Conservation (phyloP, 2,888 invertebrate genomes). For the Vannuccia rotundouncinata region DNA sequence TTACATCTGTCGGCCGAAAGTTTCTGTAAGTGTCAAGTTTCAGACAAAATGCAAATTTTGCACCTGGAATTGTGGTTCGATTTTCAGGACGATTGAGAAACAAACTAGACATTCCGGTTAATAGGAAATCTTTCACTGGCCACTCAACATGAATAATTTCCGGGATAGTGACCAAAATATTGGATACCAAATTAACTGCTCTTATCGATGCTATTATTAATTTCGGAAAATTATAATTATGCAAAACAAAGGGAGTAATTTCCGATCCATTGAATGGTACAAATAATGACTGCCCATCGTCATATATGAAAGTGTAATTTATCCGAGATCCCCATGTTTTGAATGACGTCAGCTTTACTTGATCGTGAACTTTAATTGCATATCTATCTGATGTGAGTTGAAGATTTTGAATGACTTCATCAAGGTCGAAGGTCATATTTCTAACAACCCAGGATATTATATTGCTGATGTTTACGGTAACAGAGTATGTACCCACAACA, state of each 20-base stretch:
- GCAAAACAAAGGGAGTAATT: neutral
- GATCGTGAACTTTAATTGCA: neutral
- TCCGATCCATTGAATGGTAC: neutral
- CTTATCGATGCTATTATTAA: neutral
- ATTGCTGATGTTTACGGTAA: neutral
- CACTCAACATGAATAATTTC: neutral
- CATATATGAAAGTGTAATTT: neutral
- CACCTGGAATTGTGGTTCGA: neutral
- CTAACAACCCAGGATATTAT: neutral
- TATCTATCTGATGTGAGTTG: neutral
- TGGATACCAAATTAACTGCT: neutral
- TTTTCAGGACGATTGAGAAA: neutral
- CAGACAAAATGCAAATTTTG: neutral
- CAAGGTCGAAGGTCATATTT: neutral
- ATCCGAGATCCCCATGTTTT: neutral
- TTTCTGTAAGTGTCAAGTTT: neutral
- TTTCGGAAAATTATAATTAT: neutral
- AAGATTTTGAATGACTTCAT: neutral
- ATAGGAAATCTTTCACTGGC: neutral
- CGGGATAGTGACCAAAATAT: neutral
- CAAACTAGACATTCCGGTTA: neutral
- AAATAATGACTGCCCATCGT: neutral
- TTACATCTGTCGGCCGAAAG: neutral
- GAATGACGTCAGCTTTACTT: neutral
- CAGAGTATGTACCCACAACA: neutral